These are phyloP conservation scores for Cricetomys ansorgei DNA, from an alignment of 2,113 vertebrate genomes.

Conservation along the genomic window DNA sequence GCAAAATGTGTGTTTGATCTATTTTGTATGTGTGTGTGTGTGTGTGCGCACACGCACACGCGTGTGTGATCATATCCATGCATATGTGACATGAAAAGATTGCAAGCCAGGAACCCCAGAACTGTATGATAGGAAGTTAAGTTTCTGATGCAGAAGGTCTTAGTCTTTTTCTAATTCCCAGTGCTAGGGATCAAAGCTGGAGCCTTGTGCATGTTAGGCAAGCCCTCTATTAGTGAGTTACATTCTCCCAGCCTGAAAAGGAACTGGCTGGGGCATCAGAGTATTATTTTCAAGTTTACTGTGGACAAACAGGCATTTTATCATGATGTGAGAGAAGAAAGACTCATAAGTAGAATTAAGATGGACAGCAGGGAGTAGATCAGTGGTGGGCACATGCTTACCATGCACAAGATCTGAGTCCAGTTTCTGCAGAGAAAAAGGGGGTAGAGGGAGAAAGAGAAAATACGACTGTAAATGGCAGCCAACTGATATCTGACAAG, in stretches of 20 bases:
- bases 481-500: neutral
- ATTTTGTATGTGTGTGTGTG: too few species aligned
- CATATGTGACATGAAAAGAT: neutral
- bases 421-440: neutral
- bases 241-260: neutral
- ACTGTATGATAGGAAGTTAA: neutral
- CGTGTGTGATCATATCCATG: neutral
- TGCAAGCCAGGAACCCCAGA: neutral
- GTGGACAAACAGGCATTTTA: neutral
- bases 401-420: neutral
- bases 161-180: neutral
- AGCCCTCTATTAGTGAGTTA: too few species aligned
- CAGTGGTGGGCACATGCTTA: neutral
- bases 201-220: neutral
- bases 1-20: neutral
- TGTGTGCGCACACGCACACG: neutral
- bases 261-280: neutral
- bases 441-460: neutral
- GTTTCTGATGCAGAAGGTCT: neutral
- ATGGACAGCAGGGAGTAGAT: neutral
- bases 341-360: neutral
- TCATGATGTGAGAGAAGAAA: neutral
- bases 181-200: neutral
- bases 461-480: neutral
- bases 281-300: slow-evolving; percentile 15